Base-by-base conservation (phyloP, 1,140 invertebrate genomes). In the Thaumetopoea pityocampa region DNA sequence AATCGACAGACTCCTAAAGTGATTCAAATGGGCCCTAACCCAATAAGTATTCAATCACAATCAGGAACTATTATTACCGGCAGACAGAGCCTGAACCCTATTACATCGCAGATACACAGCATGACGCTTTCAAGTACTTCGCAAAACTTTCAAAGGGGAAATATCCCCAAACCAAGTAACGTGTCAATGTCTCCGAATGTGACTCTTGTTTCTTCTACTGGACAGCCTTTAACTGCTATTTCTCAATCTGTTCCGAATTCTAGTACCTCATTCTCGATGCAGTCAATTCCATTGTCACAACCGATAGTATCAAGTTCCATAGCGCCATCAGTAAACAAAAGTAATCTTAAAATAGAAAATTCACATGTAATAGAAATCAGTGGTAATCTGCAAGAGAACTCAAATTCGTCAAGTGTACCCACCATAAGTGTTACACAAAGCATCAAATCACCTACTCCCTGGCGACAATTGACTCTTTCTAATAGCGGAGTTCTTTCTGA, bases 311-410 rank as follows among this genome's bases (percentile, higher is more conserved):
- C 80, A 3, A 84, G 73, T 49, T 84, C 80, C 26, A 70, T 82
- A 29, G 78, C 80, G 4, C 76, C 79, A 16, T 69, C 78, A 4
- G 44, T 51, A 14, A 79, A 62, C 32, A 83, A 78, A 54, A 74
- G 61, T 45, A 73, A 59, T 18, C 37, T 68, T 33, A 84, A 84
- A 37, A 67, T 80, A 4, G 80, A 84, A 58, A 81, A 81, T 41
- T 81, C 80, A 0, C 80, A 84, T 53, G 76, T 84, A 0, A 84
- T 84, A 33, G 78, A 84, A 58, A 84, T 84, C 28, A 79, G 80
- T 44, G 78, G 78, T 2, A 84, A 80, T 38, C 51, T 84, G 46
- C 74, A 82, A 36, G 78, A 82, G 8, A 74, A 54, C 29, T 70
- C 73, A 14, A 74, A 65, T 26, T 66, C 69, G 16, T 45, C 53